Base-by-base conservation (phyloP, 2,113 vertebrate species). In the Lethenteron camtschaticum region DNA sequence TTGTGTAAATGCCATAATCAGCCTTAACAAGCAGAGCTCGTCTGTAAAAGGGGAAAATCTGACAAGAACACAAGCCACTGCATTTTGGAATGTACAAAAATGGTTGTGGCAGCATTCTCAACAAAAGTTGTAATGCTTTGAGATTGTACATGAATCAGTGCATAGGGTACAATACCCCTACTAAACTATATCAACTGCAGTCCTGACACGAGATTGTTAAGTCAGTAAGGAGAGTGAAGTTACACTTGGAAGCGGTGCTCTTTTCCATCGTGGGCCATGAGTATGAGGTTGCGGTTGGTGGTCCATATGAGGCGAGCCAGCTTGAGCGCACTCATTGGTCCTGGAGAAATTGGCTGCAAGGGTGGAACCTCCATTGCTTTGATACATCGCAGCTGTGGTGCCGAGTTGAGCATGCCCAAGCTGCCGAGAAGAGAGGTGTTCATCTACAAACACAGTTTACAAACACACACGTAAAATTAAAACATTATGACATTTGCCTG, bases 231-330 rank as follows among this genome's bases (percentile, higher is more conserved):
- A 56, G 10, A 20, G 58, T 12, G 9, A 8, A 57, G 9, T 80
- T 77, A 97, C 75, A 96, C 88, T 86, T 95, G 84, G 73, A 95
- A 97, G 78, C 94, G 85, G 59, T 96, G 94, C 75, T 96, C 91
- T 77, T 85, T 90, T 79, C 91, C 90, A 1, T 96, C 90, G 2
- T 95, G 94, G 0, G 89, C 91, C 94, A 97, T 96, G 58, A 96
- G 83, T 79, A 96, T 96, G 78, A 97, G 84, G 12, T 96, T 89
- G 55, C 88, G 88, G 80, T 97, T 96, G 77, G 94, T 95, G 58
- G 94, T 97, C 91, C 94, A 97, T 85, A 97, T 96, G 80, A 97
- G 91, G 1, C 94, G 82, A 0, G 89, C 91, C 12, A 96, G 85
- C 10, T 78, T 79, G 9, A 96, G 85, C 55, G 86, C 83, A 0